A percentile compares a stretch with the other conserved stretches of the same genome.
Conservation (phyloP, 2,113 vertebrate species). For the Astur gentilis region DNA sequence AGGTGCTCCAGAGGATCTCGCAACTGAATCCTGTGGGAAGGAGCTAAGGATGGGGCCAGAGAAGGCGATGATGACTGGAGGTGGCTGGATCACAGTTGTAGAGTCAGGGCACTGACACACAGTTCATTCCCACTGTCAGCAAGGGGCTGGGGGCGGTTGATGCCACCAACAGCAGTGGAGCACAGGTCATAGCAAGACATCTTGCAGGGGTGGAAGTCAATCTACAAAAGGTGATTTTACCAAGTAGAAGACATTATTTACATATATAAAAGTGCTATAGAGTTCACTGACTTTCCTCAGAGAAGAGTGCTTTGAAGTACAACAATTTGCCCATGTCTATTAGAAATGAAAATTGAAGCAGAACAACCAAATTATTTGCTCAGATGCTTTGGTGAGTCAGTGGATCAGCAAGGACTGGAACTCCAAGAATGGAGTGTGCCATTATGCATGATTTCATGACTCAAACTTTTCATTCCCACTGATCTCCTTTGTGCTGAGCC, state of each 20-base stretch:
- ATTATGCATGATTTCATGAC: not conserved
- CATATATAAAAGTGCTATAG: fast-evolving
- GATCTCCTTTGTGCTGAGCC: constrained; percentile 1
- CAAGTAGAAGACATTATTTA: not conserved
- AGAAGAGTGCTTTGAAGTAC: fast-evolving
- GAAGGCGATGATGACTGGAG: not conserved
- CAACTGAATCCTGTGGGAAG: not conserved
- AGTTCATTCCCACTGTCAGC: not conserved
- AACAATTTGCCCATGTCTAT: fast-evolving
- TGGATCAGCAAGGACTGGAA: not conserved
- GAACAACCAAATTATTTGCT: not conserved
- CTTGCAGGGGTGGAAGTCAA: not conserved
- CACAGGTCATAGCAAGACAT: not conserved
- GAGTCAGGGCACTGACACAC: not conserved
- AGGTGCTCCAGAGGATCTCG: not conserved
- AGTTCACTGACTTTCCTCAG: not conserved
- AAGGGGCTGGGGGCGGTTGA: not conserved
- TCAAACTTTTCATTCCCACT: not conserved
- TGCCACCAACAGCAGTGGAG: fast-evolving
- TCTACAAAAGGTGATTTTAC: not conserved
- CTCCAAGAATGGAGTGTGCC: not conserved
- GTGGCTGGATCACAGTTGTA: not conserved
- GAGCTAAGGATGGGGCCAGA: not conserved
- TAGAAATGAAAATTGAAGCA: not conserved
- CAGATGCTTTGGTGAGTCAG: not conserved